These are phyloP conservation scores for Cephus runcator DNA, from an alignment of 2,888 invertebrate genomes.

Conservation along the genomic window DNA sequence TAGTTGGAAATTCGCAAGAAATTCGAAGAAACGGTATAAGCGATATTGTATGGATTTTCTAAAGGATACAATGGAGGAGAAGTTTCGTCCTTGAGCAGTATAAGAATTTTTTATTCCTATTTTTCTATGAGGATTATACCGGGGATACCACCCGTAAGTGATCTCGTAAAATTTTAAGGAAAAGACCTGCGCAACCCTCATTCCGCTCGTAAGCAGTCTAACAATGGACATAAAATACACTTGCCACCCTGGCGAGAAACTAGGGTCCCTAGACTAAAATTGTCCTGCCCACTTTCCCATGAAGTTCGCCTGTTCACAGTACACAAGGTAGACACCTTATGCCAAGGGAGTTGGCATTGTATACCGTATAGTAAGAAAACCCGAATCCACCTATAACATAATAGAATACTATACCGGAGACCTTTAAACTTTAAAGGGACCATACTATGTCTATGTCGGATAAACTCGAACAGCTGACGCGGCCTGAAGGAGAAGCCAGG, in stretches of 20 bases:
- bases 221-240: slow-evolving; percentile 20
- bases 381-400: slow-evolving; percentile 3
- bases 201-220: neutral
- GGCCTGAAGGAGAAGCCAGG: neutral
- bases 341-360: slow-evolving; percentile 1
- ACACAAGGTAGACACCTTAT: neutral
- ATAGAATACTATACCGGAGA: slow-evolving; percentile 20
- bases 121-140: neutral
- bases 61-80: neutral
- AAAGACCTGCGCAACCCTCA: neutral
- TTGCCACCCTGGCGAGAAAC: slow-evolving; percentile 25
- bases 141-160: neutral
- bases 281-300: slow-evolving; percentile 29
- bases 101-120: neutral
- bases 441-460: neutral
- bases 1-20: neutral
- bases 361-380: neutral
- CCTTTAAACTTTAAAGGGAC: slow-evolving; percentile 59
- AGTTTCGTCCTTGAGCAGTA: neutral
- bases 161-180: neutral
- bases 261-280: slow-evolving; percentile 5
- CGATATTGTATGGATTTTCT: neutral
- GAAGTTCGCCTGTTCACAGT: slow-evolving; percentile 24
- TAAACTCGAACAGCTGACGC: slow-evolving; percentile 46
- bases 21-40: neutral